phyloP scores from a whole-genome alignment of 2,797 vertebrate species.

The Perdix hodgsoniae region DNA sequence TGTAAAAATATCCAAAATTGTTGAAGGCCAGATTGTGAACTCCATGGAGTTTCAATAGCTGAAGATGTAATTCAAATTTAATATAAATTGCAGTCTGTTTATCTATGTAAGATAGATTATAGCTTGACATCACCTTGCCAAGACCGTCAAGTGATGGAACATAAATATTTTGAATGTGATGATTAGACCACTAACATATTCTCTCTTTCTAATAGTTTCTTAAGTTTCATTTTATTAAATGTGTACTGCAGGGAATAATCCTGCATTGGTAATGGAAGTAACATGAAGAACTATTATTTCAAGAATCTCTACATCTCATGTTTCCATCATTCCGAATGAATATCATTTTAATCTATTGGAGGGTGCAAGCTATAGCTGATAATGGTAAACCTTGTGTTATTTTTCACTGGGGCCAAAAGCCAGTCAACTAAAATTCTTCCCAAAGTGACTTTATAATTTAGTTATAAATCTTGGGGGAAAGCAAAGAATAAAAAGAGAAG shows the following conservation, averaged over 20 bases:
- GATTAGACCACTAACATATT: not conserved
- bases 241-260: not conserved
- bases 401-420: not conserved
- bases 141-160: not conserved
- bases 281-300: not conserved
- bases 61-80: not conserved
- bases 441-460: not conserved
- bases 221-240: constrained; percentile 48
- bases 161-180: constrained; percentile 25
- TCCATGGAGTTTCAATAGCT: not conserved
- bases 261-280: not conserved
- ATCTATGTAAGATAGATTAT: not conserved
- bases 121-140: constrained; percentile 7
- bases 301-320: not conserved
- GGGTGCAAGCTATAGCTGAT: not conserved
- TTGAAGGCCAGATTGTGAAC: not conserved
- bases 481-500: not conserved
- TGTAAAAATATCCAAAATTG: not conserved
- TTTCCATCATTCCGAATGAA: not conserved
- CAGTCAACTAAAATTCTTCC: not conserved
- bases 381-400: not conserved
- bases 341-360: not conserved
- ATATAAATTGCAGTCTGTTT: not conserved
- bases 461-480: not conserved
- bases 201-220: constrained; percentile 22